Evolutionary conservation across 2,797 vertebrate species (phyloP).

Genomic region (Trichosurus vulpecula): DNA sequence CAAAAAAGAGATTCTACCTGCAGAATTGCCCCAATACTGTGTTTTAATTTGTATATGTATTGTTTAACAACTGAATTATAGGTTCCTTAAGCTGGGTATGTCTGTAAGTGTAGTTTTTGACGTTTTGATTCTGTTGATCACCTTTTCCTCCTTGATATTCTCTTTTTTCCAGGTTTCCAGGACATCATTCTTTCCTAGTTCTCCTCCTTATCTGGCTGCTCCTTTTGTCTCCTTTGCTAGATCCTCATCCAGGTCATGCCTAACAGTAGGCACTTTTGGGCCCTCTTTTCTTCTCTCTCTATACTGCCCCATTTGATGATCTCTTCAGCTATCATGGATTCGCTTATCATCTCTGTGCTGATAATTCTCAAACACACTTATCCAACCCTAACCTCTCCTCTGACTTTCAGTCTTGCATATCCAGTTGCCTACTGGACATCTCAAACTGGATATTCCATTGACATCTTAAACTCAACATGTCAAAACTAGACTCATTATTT

Average conservation of each 20-base stretch:
- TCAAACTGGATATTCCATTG: not conserved
- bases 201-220: not conserved
- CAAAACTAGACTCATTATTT: not conserved
- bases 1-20: not conserved
- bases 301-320: not conserved
- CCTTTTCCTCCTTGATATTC: not conserved
- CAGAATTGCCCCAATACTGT: not conserved
- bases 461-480: not conserved
- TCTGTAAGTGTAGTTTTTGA: not conserved
- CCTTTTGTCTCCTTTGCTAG: not conserved
- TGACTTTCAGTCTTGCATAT: not conserved
- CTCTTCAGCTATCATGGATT: not conserved
- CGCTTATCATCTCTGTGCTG: not conserved
- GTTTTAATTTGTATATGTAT: not conserved
- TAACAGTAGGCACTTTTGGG: not conserved
- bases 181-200: not conserved
- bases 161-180: not conserved
- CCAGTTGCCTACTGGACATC: not conserved
- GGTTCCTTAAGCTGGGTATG: too few species aligned
- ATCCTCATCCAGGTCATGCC: not conserved
- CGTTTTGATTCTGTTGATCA: not conserved
- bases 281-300: not conserved
- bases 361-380: not conserved
- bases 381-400: not conserved
- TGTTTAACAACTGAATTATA: not conserved